Percentiles rank a stretch among this genome's conserved stretches.
These are phyloP conservation scores for Tethea ocularis DNA, from an alignment of 2,888 invertebrate genomes.

Conservation along the genomic window DNA sequence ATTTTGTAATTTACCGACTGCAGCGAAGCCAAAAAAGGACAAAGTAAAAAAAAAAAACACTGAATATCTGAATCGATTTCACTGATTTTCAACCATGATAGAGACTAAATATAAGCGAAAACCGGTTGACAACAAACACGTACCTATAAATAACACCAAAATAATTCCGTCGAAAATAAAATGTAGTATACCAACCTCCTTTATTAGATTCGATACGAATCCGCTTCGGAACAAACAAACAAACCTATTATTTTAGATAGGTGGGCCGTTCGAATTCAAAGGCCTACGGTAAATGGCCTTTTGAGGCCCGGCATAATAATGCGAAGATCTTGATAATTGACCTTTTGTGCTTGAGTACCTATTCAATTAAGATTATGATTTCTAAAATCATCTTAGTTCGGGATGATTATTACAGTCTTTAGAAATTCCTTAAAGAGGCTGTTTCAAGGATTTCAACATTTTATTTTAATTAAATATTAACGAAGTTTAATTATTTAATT, in stretches of 20 bases:
- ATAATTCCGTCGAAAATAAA: not conserved
- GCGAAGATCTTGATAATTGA: conserved; percentile 25
- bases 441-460: no score
- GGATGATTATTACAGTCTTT: not conserved
- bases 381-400: conserved; percentile 16
- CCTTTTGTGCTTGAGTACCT: conserved; percentile 30
- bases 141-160: not conserved
- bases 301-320: not conserved
- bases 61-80: no score
- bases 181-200: not conserved
- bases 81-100: no score
- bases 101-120: no score
- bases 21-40: no score
- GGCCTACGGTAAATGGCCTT: conserved; percentile 6
- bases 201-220: conserved; percentile 2
- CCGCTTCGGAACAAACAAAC: conserved; percentile 4
- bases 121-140: not conserved
- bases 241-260: not conserved
- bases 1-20: no score
- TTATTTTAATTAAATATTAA: no score
- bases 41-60: no score
- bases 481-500: no score
- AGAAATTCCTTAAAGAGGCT: not conserved
- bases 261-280: not conserved
- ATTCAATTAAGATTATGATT: conserved; percentile 29